These are phyloP conservation scores for Babyrousa celebensis DNA, from an alignment of 2,797 vertebrate genomes.

Conservation along the genomic window DNA sequence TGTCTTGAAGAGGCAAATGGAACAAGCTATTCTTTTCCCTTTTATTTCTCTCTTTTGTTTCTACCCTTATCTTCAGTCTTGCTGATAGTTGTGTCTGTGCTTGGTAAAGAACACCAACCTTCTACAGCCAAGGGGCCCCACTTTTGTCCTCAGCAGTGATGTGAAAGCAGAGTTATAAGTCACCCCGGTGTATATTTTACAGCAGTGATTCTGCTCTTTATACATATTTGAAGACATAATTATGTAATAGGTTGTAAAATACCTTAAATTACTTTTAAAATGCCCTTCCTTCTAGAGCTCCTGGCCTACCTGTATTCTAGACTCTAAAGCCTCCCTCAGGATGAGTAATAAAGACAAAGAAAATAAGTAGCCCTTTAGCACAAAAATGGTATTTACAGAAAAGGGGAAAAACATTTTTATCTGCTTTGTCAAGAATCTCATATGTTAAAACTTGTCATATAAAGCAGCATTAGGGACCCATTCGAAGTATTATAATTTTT, in stretches of 20 bases:
- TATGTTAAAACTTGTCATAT: background rate
- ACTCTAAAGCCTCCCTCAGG: background rate
- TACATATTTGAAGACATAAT: constrained; percentile 36
- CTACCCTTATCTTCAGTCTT: background rate
- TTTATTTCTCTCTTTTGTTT: background rate
- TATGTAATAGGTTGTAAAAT: background rate
- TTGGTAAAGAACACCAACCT: background rate
- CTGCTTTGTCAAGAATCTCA: background rate
- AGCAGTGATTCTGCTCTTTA: background rate
- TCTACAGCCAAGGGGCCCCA: background rate
- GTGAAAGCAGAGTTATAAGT: background rate
- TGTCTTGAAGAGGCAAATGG: background rate
- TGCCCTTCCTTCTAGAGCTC: background rate
- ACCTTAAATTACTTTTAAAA: background rate
- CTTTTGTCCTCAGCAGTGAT: background rate
- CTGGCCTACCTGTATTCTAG: rapidly evolving
- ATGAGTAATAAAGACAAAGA: background rate
- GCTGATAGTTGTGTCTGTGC: background rate
- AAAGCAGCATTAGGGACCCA: background rate
- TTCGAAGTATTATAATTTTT: background rate
- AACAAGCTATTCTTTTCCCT: background rate
- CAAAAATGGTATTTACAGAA: background rate
- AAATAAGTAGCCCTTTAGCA: background rate
- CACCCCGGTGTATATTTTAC: background rate
- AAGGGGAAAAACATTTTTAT: rapidly evolving